These are phyloP conservation scores for Phymanthus crucifer DNA, from an alignment of 92 coral and sea anemone genomes.

Conservation along the genomic window DNA sequence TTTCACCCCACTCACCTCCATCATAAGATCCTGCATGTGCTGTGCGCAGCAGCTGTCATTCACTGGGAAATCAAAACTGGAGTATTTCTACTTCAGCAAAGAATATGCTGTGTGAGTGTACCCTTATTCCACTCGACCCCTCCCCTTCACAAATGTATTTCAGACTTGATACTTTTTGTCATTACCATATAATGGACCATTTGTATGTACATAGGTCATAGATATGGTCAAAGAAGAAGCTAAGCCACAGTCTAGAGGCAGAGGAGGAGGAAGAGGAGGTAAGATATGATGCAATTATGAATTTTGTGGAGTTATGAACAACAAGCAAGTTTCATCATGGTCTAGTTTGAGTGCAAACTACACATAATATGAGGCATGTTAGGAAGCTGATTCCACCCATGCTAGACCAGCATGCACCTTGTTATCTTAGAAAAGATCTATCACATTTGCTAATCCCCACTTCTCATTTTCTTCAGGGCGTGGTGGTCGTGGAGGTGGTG, in stretches of 20 bases:
- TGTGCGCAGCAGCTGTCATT: too few relatives aligned
- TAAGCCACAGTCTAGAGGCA: constrained; percentile 75
- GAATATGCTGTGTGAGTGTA: too few relatives aligned
- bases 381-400: neutral
- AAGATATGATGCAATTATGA: neutral
- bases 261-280: constrained; percentile 86
- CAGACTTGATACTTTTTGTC: too few relatives aligned
- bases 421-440: neutral
- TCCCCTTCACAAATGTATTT: too few relatives aligned
- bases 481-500: constrained; percentile 65
- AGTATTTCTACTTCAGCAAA: too few relatives aligned
- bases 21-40: too few relatives aligned
- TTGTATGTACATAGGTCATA: constrained; percentile 61
- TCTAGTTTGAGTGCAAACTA: too few relatives aligned
- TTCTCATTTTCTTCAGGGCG: constrained; percentile 45
- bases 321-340: neutral
- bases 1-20: neutral
- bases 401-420: neutral
- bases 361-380: neutral
- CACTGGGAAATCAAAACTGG: too few relatives aligned
- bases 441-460: neutral
- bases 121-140: too few relatives aligned
- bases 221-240: constrained; percentile 97
- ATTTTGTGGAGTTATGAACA: too few relatives aligned
- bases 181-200: neutral